Evolutionary conservation across 2,797 vertebrate species (phyloP).

Genomic region (Aeoliscus strigatus): DNA sequence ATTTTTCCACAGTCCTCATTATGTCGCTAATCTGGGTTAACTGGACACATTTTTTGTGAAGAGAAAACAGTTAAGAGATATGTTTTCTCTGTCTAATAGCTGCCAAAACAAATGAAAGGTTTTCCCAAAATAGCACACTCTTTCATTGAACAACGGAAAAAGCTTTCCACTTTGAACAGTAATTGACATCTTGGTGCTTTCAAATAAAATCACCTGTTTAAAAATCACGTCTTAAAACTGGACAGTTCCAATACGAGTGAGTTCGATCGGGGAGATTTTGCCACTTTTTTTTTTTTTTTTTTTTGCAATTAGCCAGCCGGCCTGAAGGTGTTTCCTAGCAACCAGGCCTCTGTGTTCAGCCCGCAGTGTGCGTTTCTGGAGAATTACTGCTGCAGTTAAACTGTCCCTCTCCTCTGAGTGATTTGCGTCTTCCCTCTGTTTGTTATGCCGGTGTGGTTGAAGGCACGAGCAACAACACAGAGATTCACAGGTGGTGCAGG

Average conservation of each 20-base stretch:
- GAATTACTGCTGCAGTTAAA: constrained; percentile 74
- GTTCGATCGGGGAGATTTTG: constrained; percentile 35
- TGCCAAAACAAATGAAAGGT: no score
- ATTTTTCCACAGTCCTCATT: no score
- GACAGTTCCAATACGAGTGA: constrained; percentile 33
- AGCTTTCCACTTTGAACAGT: no score
- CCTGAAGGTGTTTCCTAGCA: constrained; percentile 79
- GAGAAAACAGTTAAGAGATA: no score
- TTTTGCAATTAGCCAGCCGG: constrained; percentile 76
- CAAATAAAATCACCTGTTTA: constrained; percentile 28
- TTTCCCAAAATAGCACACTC: neutral
- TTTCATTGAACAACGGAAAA: no score
- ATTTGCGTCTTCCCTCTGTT: constrained; percentile 68
- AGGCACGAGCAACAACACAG: constrained; percentile 28
- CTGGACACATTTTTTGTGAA: no score
- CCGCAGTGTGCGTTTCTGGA: constrained; percentile 52
- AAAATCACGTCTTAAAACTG: no score
- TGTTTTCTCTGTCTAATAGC: no score
- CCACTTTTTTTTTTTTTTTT: constrained; percentile 68
- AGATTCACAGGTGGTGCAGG: constrained; percentile 50
- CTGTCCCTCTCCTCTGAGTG: constrained; percentile 65
- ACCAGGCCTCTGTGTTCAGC: constrained; percentile 55
- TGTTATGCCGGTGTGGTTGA: constrained; percentile 51
- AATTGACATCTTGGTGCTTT: neutral
- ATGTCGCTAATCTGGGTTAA: no score